Evolutionary conservation across 1,140 invertebrate species (phyloP).

Genomic region (Pectinophora gossypiella): DNA sequence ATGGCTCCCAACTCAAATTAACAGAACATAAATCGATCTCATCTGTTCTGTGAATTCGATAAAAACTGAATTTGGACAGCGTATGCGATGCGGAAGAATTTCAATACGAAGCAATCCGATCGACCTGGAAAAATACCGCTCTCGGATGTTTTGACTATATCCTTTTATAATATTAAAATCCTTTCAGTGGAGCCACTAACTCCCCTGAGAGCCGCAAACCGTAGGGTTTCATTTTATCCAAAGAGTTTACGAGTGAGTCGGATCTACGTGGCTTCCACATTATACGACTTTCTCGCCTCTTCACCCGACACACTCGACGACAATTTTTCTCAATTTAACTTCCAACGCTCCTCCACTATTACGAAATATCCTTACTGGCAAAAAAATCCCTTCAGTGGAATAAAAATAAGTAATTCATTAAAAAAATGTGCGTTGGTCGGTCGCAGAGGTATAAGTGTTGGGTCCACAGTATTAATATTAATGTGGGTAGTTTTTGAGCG

Average conservation of each 20-base stretch:
- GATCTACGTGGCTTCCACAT: background rate
- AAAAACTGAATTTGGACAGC: too few species aligned
- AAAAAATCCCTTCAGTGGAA: too few species aligned
- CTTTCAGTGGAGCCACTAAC: slow-evolving; percentile 22
- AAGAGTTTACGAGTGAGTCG: slow-evolving; percentile 30
- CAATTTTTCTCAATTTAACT: background rate
- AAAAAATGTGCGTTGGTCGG: too few species aligned
- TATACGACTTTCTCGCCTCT: background rate
- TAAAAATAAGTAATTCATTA: too few species aligned
- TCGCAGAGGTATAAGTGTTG: background rate
- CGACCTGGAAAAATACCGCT: too few species aligned
- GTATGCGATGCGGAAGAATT: too few species aligned
- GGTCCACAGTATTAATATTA: slow-evolving; percentile 13
- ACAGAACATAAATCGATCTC: too few species aligned
- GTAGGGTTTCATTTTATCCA: slow-evolving; percentile 28
- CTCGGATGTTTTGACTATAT: slow-evolving; percentile 19
- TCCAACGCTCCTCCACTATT: background rate
- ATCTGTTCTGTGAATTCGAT: too few species aligned
- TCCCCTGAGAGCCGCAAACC: slow-evolving; percentile 28
- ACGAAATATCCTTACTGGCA: background rate
- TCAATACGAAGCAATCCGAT: too few species aligned
- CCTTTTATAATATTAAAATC: slow-evolving; percentile 42
- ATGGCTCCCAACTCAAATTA: too few species aligned
- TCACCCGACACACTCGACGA: too few species aligned
- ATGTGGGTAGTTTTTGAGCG: slow-evolving; percentile 13